Conservation (phyloP, 1,140 invertebrate genomes). For the Druon quercuslanigerum region DNA sequence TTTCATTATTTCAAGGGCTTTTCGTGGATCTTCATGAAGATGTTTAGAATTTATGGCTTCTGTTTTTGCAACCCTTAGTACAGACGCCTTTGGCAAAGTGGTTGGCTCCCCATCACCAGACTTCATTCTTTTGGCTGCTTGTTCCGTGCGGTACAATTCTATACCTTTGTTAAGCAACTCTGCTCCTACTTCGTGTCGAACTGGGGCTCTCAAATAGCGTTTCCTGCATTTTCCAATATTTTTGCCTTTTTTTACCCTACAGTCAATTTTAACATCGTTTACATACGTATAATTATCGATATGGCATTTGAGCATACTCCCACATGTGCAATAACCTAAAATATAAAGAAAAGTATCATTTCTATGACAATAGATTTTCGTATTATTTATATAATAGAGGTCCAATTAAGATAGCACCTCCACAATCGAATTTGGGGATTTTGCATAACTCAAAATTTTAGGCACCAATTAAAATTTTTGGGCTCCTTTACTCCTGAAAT, state of each 20-base stretch:
- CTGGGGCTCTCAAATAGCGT: not conserved
- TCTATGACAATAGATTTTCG: no score
- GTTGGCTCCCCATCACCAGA: conserved; percentile 9
- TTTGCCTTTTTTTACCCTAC: not conserved
- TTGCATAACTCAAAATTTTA: no score
- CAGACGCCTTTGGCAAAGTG: not conserved
- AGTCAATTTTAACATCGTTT: not conserved
- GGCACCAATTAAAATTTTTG: no score
- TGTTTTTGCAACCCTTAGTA: conserved; percentile 20
- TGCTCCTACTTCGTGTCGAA: not conserved
- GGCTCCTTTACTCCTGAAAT: no score
- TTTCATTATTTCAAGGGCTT: conserved; percentile 30
- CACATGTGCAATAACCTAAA: conserved; percentile 33
- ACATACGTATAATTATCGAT: not conserved
- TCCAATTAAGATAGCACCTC: no score
- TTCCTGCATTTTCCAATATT: conserved; percentile 15
- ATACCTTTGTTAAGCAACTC: not conserved
- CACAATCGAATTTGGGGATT: no score
- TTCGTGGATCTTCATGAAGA: conserved; percentile 37
- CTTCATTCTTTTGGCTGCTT: not conserved
- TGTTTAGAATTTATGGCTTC: conserved; percentile 6
- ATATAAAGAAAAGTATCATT: not conserved
- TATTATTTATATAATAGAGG: no score
- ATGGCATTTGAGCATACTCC: not conserved
- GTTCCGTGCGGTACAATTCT: conserved; percentile 5